Evolutionary conservation across 92 coral and sea anemone genomes (phyloP).

Genomic region (Paragorgia papillata): DNA sequence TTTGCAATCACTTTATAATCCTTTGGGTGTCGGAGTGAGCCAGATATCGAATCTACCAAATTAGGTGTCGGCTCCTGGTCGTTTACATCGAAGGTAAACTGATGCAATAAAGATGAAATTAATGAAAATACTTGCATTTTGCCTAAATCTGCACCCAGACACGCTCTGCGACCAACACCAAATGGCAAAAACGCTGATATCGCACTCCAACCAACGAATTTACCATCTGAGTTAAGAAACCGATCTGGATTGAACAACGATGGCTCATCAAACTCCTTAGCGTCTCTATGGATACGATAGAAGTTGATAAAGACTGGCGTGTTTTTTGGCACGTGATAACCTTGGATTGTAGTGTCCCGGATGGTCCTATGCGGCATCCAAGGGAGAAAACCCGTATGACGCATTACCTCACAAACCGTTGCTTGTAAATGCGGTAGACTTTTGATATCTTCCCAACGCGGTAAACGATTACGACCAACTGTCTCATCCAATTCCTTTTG

Average conservation of each 20-base stretch:
- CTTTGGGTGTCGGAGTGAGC: background rate
- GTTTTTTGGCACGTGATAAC: conserved; percentile 56
- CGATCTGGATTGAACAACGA: conserved; percentile 61
- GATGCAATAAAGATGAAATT: conserved; percentile 20
- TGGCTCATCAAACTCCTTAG: conserved; percentile 43
- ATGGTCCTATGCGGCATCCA: conserved; percentile 61
- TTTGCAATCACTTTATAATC: background rate
- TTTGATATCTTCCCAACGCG: conserved; percentile 22
- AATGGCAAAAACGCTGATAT: conserved; percentile 49
- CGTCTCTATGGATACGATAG: conserved; percentile 61
- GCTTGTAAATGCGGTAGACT: conserved; percentile 54
- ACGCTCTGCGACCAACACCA: conserved; percentile 63
- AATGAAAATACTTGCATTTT: conserved; percentile 41
- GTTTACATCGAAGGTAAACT: conserved; percentile 19
- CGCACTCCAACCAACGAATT: conserved; percentile 17
- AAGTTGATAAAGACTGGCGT: conserved; percentile 60
- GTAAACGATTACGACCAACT: conserved; percentile 29
- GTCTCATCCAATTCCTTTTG: conserved; percentile 24
- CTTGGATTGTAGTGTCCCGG: conserved; percentile 54
- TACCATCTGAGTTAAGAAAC: conserved; percentile 38
- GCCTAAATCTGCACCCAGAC: conserved; percentile 57
- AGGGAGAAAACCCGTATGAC: conserved; percentile 55
- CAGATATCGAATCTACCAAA: background rate
- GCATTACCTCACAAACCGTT: conserved; percentile 57
- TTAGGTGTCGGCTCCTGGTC: conserved; percentile 24